Evolutionary conservation across 2,888 invertebrate genomes (phyloP).

Genomic region (Dolichopus griseipennis): DNA sequence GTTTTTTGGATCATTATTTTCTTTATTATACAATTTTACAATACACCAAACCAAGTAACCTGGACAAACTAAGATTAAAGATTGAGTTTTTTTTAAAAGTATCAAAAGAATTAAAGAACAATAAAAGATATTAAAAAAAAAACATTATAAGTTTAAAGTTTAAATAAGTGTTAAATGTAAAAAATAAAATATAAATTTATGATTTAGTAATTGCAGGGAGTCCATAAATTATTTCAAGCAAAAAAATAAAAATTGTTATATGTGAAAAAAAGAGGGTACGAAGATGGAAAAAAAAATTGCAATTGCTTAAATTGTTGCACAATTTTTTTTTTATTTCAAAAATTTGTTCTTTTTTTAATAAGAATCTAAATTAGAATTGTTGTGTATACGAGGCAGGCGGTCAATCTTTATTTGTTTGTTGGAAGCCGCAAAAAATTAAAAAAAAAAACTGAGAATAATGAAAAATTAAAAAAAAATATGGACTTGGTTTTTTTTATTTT

Average conservation of each 20-base stretch:
- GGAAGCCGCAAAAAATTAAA: neutral
- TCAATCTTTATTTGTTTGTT: neutral
- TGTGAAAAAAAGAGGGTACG: no score
- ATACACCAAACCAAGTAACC: no score
- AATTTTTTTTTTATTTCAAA: neutral
- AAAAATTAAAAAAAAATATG: no score
- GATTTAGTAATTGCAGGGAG: constrained; percentile 4
- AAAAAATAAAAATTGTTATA: neutral
- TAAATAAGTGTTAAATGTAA: neutral
- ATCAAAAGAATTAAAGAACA: neutral
- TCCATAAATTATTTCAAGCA: neutral
- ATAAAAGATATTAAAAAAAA: neutral
- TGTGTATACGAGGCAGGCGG: neutral
- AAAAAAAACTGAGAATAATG: neutral
- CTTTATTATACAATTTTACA: no score
- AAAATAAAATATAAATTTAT: neutral
- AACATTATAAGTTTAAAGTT: neutral
- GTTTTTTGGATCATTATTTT: no score
- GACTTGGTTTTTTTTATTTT: neutral
- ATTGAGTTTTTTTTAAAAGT: no score
- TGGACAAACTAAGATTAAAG: no score
- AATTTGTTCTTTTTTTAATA: no score
- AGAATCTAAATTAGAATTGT: neutral
- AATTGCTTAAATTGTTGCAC: neutral
- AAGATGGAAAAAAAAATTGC: neutral